Base-by-base conservation (phyloP, 2,888 invertebrate species). In the Dryobotodes eremita region DNA sequence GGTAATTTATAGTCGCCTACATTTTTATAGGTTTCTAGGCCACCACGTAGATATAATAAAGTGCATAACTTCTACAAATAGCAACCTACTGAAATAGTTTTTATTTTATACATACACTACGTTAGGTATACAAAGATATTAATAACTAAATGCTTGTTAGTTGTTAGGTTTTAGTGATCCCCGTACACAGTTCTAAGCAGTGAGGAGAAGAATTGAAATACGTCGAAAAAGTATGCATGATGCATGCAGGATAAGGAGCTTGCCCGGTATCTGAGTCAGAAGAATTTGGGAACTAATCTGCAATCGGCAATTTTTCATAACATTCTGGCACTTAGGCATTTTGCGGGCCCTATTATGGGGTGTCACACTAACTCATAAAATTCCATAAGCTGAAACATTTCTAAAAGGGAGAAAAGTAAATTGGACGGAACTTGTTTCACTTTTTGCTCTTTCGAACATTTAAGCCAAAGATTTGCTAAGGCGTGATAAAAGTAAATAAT, bases 21-120 rank as follows among this genome's bases (percentile, higher is more conserved):
- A 61, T 42, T 71, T 76, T 66, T 55, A 65, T 61, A 36, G 53
- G 48, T 71, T 80, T 80, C 53, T 71, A 61, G 76, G 80, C 48
- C 76, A 80, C n/a, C 31, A n/a, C 8, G 53, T 55, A 61, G 20
- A 55, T 71, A 64, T 50, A 68, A 42, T 46, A 15, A 36, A 50
- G n/a, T 71, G 48, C 70, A 61, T 59, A 78, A 50, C 59, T 55
- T 53, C 13, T 20, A 46, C 36, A 71, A 82, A 71, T 69, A 59
- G n/a, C 62, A 36, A 66, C 36, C 46, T 26, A 59, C 15, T 69
- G 17, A 17, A 71, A 55, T 68, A 64, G 15, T 2, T 76, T 48
- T 15, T n/a, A 26, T 76, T 68, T 75, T 61, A 53, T 62, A 61
- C 7, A 59, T 65, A 46, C 46, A 66, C 17, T 55, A 71, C 23